Percentiles rank a stretch among this genome's conserved stretches.
phyloP scores from a whole-genome alignment of 2,888 invertebrate genomes.

The Dryobota labecula region DNA sequence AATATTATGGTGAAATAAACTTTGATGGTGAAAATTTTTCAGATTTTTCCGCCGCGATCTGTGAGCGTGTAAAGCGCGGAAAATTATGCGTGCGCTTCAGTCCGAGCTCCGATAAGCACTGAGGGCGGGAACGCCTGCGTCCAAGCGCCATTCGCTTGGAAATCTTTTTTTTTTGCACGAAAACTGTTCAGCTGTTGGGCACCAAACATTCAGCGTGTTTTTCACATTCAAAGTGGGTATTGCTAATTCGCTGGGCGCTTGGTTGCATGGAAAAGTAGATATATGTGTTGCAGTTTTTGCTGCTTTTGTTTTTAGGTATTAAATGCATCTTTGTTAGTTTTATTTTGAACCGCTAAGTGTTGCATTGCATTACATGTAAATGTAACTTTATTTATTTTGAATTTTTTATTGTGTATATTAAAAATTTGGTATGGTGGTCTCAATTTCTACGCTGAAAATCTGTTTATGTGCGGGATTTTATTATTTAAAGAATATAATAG shows the following conservation, averaged over 20 bases:
- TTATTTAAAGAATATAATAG: too few species aligned
- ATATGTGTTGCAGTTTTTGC: constrained; percentile 19
- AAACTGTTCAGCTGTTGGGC: constrained; percentile 69
- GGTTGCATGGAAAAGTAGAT: constrained; percentile 33
- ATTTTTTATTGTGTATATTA: not conserved
- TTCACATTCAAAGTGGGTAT: constrained; percentile 53
- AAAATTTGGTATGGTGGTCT: not conserved
- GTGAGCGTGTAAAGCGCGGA: constrained; percentile 67
- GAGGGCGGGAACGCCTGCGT: constrained; percentile 79
- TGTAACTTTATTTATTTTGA: not conserved
- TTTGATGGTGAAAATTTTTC: constrained; percentile 56
- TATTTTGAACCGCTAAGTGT: not conserved
- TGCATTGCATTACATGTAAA: not conserved
- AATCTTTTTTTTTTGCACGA: constrained; percentile 70
- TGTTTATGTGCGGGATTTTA: too few species aligned
- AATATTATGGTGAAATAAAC: constrained; percentile 55
- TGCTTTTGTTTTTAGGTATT: constrained; percentile 1
- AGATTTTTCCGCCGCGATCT: constrained; percentile 70
- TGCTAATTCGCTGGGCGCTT: constrained; percentile 51
- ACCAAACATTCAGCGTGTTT: constrained; percentile 67
- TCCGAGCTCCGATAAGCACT: constrained; percentile 73
- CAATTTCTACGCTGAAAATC: too few species aligned
- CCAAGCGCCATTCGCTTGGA: constrained; percentile 69
- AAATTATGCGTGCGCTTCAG: constrained; percentile 68
- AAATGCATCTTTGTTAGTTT: constrained; percentile 5